Percentiles rank a stretch among this genome's conserved stretches.
These are phyloP conservation scores for Ormyrus thymus DNA, from an alignment of 2,888 invertebrate species.

Conservation along the genomic window DNA sequence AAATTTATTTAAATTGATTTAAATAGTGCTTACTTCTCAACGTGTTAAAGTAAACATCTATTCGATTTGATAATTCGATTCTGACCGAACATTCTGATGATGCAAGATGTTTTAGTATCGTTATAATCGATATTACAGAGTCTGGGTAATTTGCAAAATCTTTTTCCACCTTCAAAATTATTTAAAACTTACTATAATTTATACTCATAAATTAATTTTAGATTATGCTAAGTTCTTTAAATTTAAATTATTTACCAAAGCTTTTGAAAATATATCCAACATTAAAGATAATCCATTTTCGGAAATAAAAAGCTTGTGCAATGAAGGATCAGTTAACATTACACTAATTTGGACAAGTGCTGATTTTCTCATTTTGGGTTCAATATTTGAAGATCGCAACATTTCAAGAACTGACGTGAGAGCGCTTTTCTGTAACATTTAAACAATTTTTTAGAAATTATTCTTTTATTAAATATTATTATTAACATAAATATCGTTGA, in stretches of 20 bases:
- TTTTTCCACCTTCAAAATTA: conserved; percentile 71
- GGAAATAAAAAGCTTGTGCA: conserved; percentile 80
- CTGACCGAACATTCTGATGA: conserved; percentile 78
- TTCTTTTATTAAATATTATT: neutral
- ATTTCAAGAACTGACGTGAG: conserved; percentile 71
- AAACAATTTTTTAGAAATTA: neutral
- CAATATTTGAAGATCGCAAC: conserved; percentile 74
- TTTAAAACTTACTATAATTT: conserved; percentile 23
- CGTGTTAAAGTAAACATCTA: conserved; percentile 74
- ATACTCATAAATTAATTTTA: neutral
- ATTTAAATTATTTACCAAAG: conserved; percentile 66
- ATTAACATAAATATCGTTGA: conserved; percentile 32
- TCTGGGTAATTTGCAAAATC: conserved; percentile 77
- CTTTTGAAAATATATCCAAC: conserved; percentile 75
- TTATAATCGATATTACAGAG: conserved; percentile 76
- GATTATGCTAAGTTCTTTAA: neutral
- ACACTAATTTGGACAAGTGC: conserved; percentile 82
- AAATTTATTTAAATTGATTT: conserved; percentile 28
- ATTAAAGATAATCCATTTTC: conserved; percentile 78
- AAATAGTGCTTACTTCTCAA: conserved; percentile 74
- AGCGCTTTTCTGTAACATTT: conserved; percentile 74
- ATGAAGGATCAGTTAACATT: conserved; percentile 79
- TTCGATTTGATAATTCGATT: conserved; percentile 77
- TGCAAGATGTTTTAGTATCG: conserved; percentile 76
- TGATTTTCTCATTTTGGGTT: conserved; percentile 82